These are phyloP conservation scores for Oenanthe melanoleuca DNA, from an alignment of 2,113 vertebrate species.

Conservation along the genomic window DNA sequence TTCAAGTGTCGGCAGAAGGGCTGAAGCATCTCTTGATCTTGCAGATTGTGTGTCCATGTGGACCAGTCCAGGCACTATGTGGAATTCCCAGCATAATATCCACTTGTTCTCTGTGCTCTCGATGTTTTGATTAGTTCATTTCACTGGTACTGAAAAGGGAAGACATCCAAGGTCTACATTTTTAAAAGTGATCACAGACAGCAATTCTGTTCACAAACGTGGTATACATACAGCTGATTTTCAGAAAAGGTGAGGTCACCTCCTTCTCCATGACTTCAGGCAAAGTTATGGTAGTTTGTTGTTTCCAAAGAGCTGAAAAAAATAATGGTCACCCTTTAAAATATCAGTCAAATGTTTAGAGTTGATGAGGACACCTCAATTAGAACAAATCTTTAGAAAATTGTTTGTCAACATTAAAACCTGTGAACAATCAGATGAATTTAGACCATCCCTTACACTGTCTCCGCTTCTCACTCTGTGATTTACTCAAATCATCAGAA, in stretches of 20 bases:
- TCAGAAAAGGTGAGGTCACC: neutral
- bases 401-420: neutral
- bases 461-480: neutral
- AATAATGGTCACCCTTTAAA: neutral
- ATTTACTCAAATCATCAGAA: neutral
- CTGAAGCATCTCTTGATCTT: conserved; percentile 77
- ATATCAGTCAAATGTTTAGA: neutral
- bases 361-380: neutral
- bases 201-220: neutral
- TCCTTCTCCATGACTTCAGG: neutral
- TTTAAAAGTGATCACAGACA: neutral
- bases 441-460: neutral
- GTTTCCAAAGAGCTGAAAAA: neutral
- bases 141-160: neutral
- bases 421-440: neutral
- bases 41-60: conserved; percentile 28
- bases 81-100: conserved; percentile 58
- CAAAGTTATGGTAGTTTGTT: neutral
- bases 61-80: conserved; percentile 27
- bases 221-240: neutral
- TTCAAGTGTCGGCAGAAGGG: conserved; percentile 73
- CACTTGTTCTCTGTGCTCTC: conserved; percentile 39
- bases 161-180: neutral
- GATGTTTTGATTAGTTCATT: conserved; percentile 22
- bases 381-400: neutral